phyloP scores from a whole-genome alignment of 2,888 invertebrate species.

The Drosophila meridiana region DNA sequence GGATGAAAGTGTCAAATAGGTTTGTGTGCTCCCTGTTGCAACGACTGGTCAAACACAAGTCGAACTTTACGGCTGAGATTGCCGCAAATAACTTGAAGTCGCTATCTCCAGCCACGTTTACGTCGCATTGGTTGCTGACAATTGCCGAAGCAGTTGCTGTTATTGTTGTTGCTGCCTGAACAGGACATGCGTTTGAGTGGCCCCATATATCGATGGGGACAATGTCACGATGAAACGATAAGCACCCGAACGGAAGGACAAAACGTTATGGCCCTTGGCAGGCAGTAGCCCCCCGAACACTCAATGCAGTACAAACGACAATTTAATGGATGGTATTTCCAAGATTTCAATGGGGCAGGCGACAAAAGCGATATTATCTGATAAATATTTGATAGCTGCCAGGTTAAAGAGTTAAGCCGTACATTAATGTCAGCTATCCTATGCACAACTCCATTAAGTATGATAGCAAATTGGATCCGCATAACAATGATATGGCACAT shows the following conservation, averaged over 20 bases:
- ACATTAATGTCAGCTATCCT: neutral
- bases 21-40: conserved; percentile 18
- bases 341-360: conserved; percentile 43
- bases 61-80: conserved; percentile 69
- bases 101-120: conserved; percentile 55
- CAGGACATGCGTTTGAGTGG: conserved; percentile 43
- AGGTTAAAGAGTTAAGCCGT: neutral
- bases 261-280: conserved; percentile 30
- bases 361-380: conserved; percentile 42
- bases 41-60: conserved; percentile 54
- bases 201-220: conserved; percentile 54
- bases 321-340: conserved; percentile 60
- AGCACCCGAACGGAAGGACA: conserved; percentile 38
- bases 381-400: neutral
- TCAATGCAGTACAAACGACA: conserved; percentile 52
- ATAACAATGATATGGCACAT: neutral
- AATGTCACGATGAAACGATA: conserved; percentile 40
- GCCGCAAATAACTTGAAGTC: conserved; percentile 74
- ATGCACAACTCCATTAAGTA: conserved; percentile 1
- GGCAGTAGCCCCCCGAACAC: conserved; percentile 18
- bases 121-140: conserved; percentile 32
- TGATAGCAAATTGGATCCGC: neutral
- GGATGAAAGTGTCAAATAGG: neutral
- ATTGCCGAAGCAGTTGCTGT: conserved; percentile 7
- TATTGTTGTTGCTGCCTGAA: conserved; percentile 16